Percentiles rank a stretch among this genome's conserved stretches.
These are phyloP conservation scores for Drosophila falleni DNA, from an alignment of 2,888 invertebrate species.

Conservation along the genomic window DNA sequence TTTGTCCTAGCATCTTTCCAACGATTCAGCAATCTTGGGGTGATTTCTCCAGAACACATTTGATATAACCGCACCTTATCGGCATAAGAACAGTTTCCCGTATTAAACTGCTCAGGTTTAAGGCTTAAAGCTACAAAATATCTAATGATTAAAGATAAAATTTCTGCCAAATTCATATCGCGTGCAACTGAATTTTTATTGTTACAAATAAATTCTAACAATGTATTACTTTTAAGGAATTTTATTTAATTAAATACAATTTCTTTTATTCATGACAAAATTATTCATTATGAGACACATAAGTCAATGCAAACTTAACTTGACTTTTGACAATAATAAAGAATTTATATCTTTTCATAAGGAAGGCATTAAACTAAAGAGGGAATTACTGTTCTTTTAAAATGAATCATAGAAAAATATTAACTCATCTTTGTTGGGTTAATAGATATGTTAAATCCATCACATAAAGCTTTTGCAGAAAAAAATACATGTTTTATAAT, in stretches of 20 bases:
- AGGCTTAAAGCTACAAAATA: no score
- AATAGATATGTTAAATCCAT: no score
- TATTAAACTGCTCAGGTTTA: not conserved
- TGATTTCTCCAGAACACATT: not conserved
- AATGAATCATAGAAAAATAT: no score
- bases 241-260: not conserved
- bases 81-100: conserved; percentile 1
- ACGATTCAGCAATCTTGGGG: fast-evolving
- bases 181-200: not conserved
- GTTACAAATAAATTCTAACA: not conserved
- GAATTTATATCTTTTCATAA: no score
- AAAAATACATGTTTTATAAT: no score
- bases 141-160: not conserved
- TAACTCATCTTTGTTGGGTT: no score
- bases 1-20: not conserved
- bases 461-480: no score
- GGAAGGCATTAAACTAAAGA: no score
- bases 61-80: not conserved
- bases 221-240: not conserved
- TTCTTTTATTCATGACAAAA: not conserved
- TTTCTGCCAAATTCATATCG: not conserved
- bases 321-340: not conserved
- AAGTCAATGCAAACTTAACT: not conserved
- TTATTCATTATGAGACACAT: not conserved
- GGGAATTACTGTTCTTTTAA: no score